Evolutionary conservation across 2,888 invertebrate genomes (phyloP), one percentile per base, ranked within the genome.

Genomic region (Acheta domesticus): DNA sequence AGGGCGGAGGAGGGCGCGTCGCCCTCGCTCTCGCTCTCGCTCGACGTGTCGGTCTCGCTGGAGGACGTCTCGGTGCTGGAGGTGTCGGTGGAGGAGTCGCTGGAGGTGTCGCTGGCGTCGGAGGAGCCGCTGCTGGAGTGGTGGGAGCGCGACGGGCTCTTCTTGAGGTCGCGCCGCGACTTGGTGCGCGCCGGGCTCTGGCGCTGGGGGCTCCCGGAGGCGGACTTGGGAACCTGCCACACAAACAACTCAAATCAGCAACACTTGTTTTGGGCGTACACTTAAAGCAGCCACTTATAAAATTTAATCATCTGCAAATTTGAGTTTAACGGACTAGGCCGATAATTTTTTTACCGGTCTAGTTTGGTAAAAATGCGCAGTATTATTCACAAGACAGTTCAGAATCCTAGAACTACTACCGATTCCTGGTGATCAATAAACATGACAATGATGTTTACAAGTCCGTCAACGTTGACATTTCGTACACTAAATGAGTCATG

Each of bases 21-120:
- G 5, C 74, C 78, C 21, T 81, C 80, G 36, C 62, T 74, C 36
- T 78, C 77, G 16, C 73, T 76, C 20, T 62, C 62, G 75, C 80
- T 80, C 1, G 75, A n/a, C 49, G 62, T 62, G 4, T 80, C 21
- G 80, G 19, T 16, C 50, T 77, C 73, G 74, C 16, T 62, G 16
- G 76, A 79, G 73, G 76, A 77, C 81, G 79, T 50, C 84, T 84
- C 16, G 83, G 83, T 77, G 84, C 84, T 62, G 83, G 77, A 79
- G 85, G 85, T 23, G 85, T 85, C 80, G 84, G 84, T 49, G 84
- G 84, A 81, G 86, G 86, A 11, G 82, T 83, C 23, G 80, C 79
- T 16, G 79, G 82, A 74, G 79, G 16, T 20, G 74, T 77, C 21
- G 62, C 48, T 78, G 84, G 84, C 49, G 83, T 77, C 79, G 85